Evolutionary conservation across 1,140 invertebrate species (phyloP), one percentile per base, ranked within the genome.

Genomic region (Megalonaias nervosa): DNA sequence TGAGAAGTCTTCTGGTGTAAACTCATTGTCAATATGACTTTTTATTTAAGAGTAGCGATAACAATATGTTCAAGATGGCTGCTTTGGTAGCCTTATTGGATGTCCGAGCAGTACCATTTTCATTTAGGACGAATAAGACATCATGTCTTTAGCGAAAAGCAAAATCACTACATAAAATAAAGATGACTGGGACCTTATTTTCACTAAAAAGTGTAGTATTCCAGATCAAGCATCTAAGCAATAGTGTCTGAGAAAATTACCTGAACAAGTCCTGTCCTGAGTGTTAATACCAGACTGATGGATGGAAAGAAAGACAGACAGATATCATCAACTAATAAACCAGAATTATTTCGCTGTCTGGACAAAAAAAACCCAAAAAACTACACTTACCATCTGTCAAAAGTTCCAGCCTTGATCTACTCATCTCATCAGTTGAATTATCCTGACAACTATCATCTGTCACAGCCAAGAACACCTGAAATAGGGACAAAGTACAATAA

Each of bases 391-490:
- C 80, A 65, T 89, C 86, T 66, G 81, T 82, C 17, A 77, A 75
- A 61, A 82, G 80, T 56, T 89, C 88, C 38, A 88, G 77, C 64
- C 82, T 85, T 12, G 82, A 83, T 68, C 84, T 79, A 55, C 79
- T 82, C 11, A 70, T 38, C 73, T 88, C 82, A 66, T 86, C 85
- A 31, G 72, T 38, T 71, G 67, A 21, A 57, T 74, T 71, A 58
- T 85, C 85, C 19, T 74, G 70, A 67, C 75, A 77, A 26, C 82
- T 82, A 57, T 90, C 89, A 66, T 91, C 88, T 60, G 92, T 91
- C 4, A 93, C 91, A 82, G 88, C 92, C 70, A 93, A 81, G 81
- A 93, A 93, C 13, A 93, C 92, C 92, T 93, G 67, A 48, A 78
- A 77, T 16, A 61, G 68, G 23, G 2, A 70, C 4, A 38, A 38